These are phyloP conservation scores for Aldabrachelys gigantea DNA, from an alignment of 2,113 vertebrate species.

Conservation along the genomic window DNA sequence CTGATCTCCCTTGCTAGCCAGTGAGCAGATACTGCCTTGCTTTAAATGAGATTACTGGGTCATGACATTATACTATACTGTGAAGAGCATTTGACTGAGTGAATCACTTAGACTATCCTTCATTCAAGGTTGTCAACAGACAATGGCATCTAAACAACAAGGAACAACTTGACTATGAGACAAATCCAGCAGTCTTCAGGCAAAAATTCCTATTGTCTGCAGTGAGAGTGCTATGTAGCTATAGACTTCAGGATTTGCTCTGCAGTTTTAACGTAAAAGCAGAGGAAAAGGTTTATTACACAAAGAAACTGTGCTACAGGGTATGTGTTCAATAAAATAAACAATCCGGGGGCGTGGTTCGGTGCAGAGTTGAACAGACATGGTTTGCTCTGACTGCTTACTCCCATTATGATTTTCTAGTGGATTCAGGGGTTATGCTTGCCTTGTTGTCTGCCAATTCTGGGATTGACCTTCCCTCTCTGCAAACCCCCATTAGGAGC, in stretches of 20 bases:
- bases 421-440: neutral
- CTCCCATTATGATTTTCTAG: rapidly evolving
- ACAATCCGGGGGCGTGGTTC: neutral
- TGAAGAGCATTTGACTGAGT: constrained; percentile 34
- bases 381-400: neutral
- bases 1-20: constrained; percentile 7
- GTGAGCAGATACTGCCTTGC: neutral
- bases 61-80: constrained; percentile 17
- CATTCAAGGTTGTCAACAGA: constrained; percentile 55
- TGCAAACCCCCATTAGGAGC: neutral
- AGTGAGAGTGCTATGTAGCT: neutral
- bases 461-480: neutral
- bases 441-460: neutral
- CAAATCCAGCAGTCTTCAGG: neutral
- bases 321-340: neutral
- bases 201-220: neutral
- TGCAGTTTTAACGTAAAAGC: neutral
- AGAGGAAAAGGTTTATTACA: neutral
- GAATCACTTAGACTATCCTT: constrained; percentile 46
- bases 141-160: constrained; percentile 27
- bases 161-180: constrained; percentile 22
- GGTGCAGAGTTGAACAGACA: neutral
- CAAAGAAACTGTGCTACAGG: neutral
- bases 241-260: neutral
- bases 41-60: constrained; percentile 56